phyloP scores from a whole-genome alignment of 2,888 invertebrate species.

The Caenorhabditis sp. region DNA sequence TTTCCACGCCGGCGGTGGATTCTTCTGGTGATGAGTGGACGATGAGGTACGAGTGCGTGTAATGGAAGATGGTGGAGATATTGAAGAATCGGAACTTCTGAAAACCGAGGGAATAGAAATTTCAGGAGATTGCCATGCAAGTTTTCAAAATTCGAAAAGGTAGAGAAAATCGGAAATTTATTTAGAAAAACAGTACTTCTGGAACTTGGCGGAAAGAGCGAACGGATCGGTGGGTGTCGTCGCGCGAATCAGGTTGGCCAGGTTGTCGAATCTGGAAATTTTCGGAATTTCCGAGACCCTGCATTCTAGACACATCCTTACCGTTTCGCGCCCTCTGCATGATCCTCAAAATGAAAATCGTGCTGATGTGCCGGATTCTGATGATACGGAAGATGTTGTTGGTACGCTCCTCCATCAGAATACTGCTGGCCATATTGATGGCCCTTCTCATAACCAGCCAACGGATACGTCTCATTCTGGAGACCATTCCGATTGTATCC shows the following conservation, averaged over 20 bases:
- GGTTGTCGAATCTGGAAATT: slow-evolving; percentile 50
- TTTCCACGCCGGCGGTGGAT: slow-evolving; percentile 61
- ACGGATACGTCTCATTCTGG: slow-evolving; percentile 15
- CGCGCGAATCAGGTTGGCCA: slow-evolving; percentile 55
- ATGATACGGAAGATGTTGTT: neutral
- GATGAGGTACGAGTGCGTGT: slow-evolving; percentile 28
- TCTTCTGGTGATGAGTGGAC: slow-evolving; percentile 36
- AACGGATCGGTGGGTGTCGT: slow-evolving; percentile 51
- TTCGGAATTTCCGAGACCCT: no score
- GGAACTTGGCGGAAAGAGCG: slow-evolving; percentile 21
- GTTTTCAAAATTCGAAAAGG: neutral
- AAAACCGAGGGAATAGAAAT: slow-evolving; percentile 4
- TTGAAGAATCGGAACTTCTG: slow-evolving; percentile 21
- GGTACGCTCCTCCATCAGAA: neutral
- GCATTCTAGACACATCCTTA: slow-evolving; percentile 1
- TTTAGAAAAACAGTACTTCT: slow-evolving; percentile 18
- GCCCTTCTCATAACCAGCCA: neutral
- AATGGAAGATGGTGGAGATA: neutral
- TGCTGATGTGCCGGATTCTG: neutral
- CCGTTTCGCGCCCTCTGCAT: slow-evolving; percentile 56
- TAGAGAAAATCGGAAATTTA: neutral
- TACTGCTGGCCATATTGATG: neutral
- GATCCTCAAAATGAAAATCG: slow-evolving; percentile 51
- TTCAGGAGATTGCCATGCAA: neutral
- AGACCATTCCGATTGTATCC: neutral